A percentile compares a stretch with the other conserved stretches of the same genome.
These are phyloP conservation scores for Polymixis lichenea DNA, from an alignment of 2,888 invertebrate species.

Conservation along the genomic window DNA sequence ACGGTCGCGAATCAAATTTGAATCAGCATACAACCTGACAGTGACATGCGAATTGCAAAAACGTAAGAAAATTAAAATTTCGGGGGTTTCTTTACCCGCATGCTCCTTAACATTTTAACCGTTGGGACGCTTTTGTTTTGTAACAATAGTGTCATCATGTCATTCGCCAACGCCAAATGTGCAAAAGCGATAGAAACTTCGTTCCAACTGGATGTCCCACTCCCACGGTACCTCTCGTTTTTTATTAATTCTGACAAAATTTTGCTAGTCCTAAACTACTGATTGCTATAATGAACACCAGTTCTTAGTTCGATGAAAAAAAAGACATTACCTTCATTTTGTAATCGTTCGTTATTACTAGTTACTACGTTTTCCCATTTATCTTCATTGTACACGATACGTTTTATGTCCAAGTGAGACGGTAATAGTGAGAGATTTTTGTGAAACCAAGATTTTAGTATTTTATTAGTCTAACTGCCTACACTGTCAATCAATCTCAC, in stretches of 20 bases:
- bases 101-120: too few species aligned
- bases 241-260: not conserved
- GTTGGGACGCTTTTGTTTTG: too few species aligned
- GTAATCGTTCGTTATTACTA: too few species aligned
- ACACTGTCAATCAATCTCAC: conserved; percentile 51
- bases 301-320: too few species aligned
- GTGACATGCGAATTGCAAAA: too few species aligned
- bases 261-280: not conserved
- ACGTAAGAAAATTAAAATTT: too few species aligned
- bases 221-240: not conserved
- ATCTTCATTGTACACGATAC: not conserved
- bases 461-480: conserved; percentile 29
- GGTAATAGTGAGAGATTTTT: not conserved
- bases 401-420: not conserved
- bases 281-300: not conserved
- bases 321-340: not conserved
- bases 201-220: not conserved
- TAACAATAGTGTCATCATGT: not conserved
- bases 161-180: not conserved
- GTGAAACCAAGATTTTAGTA: conserved; percentile 2
- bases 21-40: too few species aligned
- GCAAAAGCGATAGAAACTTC: not conserved
- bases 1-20: too few species aligned
- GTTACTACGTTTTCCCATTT: not conserved
- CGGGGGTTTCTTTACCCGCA: too few species aligned